Evolutionary conservation across 2,797 vertebrate species (phyloP).

Genomic region (Aotus griseimembra): DNA sequence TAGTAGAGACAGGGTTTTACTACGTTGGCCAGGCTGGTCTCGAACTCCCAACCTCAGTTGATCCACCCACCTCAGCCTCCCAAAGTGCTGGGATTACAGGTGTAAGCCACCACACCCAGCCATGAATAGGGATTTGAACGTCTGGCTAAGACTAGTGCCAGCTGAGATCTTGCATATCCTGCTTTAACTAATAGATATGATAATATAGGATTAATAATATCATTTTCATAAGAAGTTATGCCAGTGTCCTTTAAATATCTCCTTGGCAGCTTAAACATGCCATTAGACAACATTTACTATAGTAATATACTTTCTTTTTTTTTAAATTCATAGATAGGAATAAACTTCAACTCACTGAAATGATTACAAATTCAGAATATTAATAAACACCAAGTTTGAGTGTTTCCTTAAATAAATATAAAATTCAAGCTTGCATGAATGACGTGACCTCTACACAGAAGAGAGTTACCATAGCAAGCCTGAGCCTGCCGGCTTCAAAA

Average conservation of each 20-base stretch:
- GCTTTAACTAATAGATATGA: slow-evolving; percentile 29
- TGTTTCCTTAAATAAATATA: slow-evolving; percentile 27
- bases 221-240: background rate
- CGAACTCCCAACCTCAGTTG: too few relatives aligned
- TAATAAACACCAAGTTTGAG: background rate
- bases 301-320: background rate
- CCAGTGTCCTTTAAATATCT: slow-evolving; percentile 22
- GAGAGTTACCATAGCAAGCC: background rate
- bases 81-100: too few relatives aligned
- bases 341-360: slow-evolving; percentile 38
- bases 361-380: slow-evolving; percentile 21
- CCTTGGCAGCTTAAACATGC: background rate
- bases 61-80: too few relatives aligned
- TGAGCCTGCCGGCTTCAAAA: background rate
- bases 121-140: background rate
- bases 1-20: too few relatives aligned
- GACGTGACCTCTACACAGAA: background rate
- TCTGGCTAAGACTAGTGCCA: background rate
- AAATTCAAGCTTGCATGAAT: background rate
- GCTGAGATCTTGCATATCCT: background rate
- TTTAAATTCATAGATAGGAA: background rate
- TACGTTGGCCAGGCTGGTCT: too few relatives aligned
- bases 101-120: too few relatives aligned
- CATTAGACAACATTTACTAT: background rate
- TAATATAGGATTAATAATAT: slow-evolving; percentile 16